Evolutionary conservation across 2,888 invertebrate genomes (phyloP).

Genomic region (Muschampia plurimacula): DNA sequence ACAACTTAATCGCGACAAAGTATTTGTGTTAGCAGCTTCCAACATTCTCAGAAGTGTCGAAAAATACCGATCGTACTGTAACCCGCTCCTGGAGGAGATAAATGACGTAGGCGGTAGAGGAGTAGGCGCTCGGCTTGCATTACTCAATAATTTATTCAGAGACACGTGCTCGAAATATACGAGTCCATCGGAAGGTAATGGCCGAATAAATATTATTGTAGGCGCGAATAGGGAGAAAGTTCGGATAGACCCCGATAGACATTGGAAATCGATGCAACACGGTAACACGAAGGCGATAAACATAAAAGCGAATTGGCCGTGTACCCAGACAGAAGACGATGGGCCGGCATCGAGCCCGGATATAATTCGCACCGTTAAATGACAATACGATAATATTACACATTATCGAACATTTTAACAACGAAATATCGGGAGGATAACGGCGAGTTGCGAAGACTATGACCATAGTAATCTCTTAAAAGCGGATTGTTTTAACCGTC

Average conservation of each 20-base stretch:
- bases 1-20: neutral
- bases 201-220: conserved; percentile 46
- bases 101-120: conserved; percentile 22
- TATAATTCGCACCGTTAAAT: conserved; percentile 30
- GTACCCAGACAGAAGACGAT: conserved; percentile 10
- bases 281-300: conserved; percentile 46
- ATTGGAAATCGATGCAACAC: conserved; percentile 46
- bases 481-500: neutral
- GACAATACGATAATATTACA: conserved; percentile 23
- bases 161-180: conserved; percentile 57
- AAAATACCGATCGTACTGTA: conserved; percentile 11
- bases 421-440: conserved; percentile 2
- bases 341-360: neutral
- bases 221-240: conserved; percentile 49
- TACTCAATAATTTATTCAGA: conserved; percentile 55
- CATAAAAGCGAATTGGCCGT: conserved; percentile 42
- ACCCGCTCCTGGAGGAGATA: neutral
- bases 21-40: neutral
- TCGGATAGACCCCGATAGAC: conserved; percentile 35
- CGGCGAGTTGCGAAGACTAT: neutral
- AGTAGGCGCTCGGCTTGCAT: conserved; percentile 20
- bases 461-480: neutral
- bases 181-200: conserved; percentile 55
- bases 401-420: conserved; percentile 1
- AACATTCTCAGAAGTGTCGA: conserved; percentile 14